phyloP scores from a whole-genome alignment of 2,888 invertebrate species.

The Eupithecia vulgata region DNA sequence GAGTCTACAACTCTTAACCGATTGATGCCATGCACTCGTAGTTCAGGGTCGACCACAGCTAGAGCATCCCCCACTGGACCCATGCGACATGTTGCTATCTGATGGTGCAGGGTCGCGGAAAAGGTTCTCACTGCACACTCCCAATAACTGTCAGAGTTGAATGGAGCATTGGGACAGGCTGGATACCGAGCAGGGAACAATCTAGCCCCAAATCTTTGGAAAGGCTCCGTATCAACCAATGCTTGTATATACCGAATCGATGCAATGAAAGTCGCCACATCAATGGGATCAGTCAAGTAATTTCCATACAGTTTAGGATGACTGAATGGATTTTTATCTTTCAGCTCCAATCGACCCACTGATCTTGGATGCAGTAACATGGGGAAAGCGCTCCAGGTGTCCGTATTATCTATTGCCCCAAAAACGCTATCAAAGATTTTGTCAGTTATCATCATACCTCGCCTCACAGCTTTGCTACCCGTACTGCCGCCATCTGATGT shows the following conservation, averaged over 20 bases:
- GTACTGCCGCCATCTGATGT: conserved; percentile 68
- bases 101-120: conserved; percentile 86
- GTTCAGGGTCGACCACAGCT: conserved; percentile 86
- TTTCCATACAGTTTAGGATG: conserved; percentile 88
- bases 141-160: conserved; percentile 86
- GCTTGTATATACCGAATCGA: conserved; percentile 83
- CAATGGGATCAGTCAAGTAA: conserved; percentile 85
- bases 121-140: conserved; percentile 85
- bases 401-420: conserved; percentile 66
- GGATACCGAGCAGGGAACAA: conserved; percentile 84
- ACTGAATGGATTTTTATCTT: conserved; percentile 85
- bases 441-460: conserved; percentile 76
- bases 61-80: conserved; percentile 83
- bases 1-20: conserved; percentile 81
- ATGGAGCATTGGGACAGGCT: conserved; percentile 80
- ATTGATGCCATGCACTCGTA: conserved; percentile 77
- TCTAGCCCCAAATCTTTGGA: conserved; percentile 78
- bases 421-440: conserved; percentile 73
- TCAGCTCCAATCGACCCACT: conserved; percentile 86
- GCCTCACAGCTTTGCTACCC: conserved; percentile 66
- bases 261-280: conserved; percentile 85
- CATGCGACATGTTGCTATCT: conserved; percentile 87
- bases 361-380: conserved; percentile 88
- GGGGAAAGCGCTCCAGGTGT: conserved; percentile 85
- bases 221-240: conserved; percentile 74